Evolutionary conservation across 1,140 invertebrate species (phyloP).

Genomic region (Lucilia sericata): DNA sequence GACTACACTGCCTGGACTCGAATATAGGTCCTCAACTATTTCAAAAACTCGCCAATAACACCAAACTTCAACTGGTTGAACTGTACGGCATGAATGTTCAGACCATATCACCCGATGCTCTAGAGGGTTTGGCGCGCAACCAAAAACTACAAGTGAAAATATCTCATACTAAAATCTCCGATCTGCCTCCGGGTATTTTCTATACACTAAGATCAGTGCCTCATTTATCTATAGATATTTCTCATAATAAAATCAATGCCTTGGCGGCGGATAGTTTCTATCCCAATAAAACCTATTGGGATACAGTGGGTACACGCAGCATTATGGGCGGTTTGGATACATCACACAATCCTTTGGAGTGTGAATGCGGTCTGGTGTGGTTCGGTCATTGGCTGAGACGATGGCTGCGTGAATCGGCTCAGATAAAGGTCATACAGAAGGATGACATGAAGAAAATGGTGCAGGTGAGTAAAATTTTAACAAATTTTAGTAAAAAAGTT

Average conservation of each 20-base stretch:
- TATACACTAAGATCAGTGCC: slow-evolving; percentile 80
- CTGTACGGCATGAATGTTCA: slow-evolving; percentile 80
- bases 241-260: slow-evolving; percentile 83
- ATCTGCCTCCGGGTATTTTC: slow-evolving; percentile 83
- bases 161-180: slow-evolving; percentile 78
- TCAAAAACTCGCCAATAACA: slow-evolving; percentile 75
- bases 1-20: slow-evolving; percentile 79
- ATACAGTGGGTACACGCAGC: slow-evolving; percentile 78
- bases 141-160: slow-evolving; percentile 82
- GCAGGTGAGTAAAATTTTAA: slow-evolving; percentile 54
- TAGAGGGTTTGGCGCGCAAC: slow-evolving; percentile 74
- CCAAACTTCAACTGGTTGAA: slow-evolving; percentile 82
- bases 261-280: slow-evolving; percentile 86
- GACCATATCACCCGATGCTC: slow-evolving; percentile 78
- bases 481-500: background rate
- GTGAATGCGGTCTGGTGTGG: slow-evolving; percentile 90
- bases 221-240: slow-evolving; percentile 84
- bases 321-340: slow-evolving; percentile 83
- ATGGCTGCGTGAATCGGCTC: slow-evolving; percentile 81
- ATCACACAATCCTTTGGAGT: slow-evolving; percentile 85
- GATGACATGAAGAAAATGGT: slow-evolving; percentile 66
- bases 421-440: slow-evolving; percentile 69
- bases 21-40: slow-evolving; percentile 77
- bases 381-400: slow-evolving; percentile 87
- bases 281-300: slow-evolving; percentile 85